Base-by-base conservation (phyloP, 30 jellyfish, hydroid and myxozoan genomes). In the Haliclystus octoradiatus region DNA sequence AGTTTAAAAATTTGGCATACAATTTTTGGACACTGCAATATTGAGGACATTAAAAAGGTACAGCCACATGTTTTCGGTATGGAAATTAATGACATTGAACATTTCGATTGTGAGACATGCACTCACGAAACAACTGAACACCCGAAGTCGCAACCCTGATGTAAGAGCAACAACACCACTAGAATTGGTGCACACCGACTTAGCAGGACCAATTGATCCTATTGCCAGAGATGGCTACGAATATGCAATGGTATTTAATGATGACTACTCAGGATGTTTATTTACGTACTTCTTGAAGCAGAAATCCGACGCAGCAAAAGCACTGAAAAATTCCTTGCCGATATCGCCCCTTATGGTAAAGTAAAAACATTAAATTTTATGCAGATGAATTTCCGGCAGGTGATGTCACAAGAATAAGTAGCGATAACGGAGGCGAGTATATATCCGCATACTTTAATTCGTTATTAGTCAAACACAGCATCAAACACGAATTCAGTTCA, bases 301-400 rank as follows among this genome's bases (percentile, higher is more conserved):
- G 76, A 1, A 71, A 51, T 19, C 0, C 33, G 75, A 50, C 33
- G 75, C 76, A 0, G 74, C 30, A 7, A 33, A 40, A 19, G 77
- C 77, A 53, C 84, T 2, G 60, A 68, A 40, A 78, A 33, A 64
- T 78, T 68, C 50, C 32, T 69, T 2, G 92, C 85, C 3, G 85
- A 78, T 47, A 53, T 71, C 4, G 40, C 79, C n/a, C 93, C 93
- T 28, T 70, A 32, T 79, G 93, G 93, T 15, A 71, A 32, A 50
- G 84, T 80, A 28, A 71, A 80, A 31, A 24, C 28, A 7, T 35
- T 31, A n/a, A 82, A 2, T 26, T 31, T 64, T 35, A 74, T 63
- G 34, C 73, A 2, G 73, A 63, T 63, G 63, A 24, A 3, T 53
- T 61, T 3, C 65, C 73, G 13, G 26, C 2, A 7, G 73, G 73